Conservation (phyloP, 2,113 vertebrate species). For the Protobothrops flavoviridis region DNA sequence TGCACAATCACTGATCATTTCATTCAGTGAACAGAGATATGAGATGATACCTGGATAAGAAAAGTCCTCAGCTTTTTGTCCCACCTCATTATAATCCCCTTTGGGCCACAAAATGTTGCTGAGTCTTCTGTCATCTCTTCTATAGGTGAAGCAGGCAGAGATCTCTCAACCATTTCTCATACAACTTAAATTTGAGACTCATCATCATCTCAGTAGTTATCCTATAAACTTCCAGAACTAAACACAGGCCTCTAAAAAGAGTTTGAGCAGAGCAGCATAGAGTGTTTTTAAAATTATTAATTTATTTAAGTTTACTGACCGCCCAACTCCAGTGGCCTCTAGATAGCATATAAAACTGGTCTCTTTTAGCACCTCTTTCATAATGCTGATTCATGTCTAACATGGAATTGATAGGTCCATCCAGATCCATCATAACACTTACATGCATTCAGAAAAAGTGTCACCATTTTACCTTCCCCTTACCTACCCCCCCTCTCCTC, state of each 20-base stretch:
- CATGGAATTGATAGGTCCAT: not conserved
- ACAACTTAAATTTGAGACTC: not conserved
- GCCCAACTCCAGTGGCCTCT: not conserved
- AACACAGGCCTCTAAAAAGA: not conserved
- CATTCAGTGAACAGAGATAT: not conserved
- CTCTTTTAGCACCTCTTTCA: not conserved
- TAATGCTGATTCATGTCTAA: not conserved
- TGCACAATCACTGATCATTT: not conserved
- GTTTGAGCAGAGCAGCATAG: not conserved
- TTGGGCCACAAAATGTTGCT: not conserved
- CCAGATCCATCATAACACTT: not conserved
- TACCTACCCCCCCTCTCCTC: not conserved
- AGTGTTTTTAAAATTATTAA: not conserved
- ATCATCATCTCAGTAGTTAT: not conserved
- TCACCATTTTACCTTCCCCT: not conserved
- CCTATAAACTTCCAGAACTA: not conserved
- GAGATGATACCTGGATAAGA: not conserved
- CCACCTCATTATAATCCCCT: not conserved
- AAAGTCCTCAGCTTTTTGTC: not conserved
- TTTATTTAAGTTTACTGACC: too few species aligned
- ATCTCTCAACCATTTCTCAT: not conserved
- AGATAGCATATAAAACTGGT: not conserved
- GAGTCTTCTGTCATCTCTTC: not conserved
- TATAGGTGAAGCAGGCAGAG: not conserved
- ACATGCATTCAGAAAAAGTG: not conserved